Percentiles rank a stretch among this genome's conserved stretches.
phyloP scores from a whole-genome alignment of 2,888 invertebrate species.

The Zhengitettix transpicula region DNA sequence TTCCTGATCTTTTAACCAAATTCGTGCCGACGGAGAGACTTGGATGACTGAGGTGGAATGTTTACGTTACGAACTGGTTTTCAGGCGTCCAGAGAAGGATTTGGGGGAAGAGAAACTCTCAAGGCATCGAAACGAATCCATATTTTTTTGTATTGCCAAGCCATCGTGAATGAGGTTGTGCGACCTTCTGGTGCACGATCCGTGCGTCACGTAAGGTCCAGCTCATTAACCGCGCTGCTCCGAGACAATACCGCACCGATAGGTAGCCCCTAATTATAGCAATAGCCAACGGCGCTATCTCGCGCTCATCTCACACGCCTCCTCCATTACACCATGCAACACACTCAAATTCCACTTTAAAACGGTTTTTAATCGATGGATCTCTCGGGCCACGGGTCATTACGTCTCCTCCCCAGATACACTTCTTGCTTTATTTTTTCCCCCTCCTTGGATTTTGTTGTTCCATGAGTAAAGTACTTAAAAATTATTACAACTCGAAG shows the following conservation, averaged over 20 bases:
- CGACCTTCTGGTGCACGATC: not conserved
- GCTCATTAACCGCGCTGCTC: not conserved
- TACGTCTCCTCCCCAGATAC: not conserved
- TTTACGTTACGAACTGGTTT: no score
- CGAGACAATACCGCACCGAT: not conserved
- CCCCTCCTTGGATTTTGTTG: not conserved
- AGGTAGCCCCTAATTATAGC: not conserved
- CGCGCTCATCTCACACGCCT: not conserved
- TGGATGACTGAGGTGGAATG: no score
- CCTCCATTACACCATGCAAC: constrained; percentile 1
- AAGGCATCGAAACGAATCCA: no score
- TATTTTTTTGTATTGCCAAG: no score
- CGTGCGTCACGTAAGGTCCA: not conserved
- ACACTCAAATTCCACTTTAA: not conserved
- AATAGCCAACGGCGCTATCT: not conserved
- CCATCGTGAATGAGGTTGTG: no score
- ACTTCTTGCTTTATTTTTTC: not conserved
- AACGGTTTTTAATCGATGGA: not conserved
- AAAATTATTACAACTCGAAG: not conserved
- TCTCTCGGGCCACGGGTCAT: not conserved
- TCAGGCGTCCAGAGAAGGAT: no score
- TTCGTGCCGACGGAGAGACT: no score
- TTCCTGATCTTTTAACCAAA: no score
- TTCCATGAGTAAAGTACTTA: not conserved
- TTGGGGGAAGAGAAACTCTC: no score